Conservation (phyloP, 2,888 invertebrate species). For the Polyommatus iphigenia region DNA sequence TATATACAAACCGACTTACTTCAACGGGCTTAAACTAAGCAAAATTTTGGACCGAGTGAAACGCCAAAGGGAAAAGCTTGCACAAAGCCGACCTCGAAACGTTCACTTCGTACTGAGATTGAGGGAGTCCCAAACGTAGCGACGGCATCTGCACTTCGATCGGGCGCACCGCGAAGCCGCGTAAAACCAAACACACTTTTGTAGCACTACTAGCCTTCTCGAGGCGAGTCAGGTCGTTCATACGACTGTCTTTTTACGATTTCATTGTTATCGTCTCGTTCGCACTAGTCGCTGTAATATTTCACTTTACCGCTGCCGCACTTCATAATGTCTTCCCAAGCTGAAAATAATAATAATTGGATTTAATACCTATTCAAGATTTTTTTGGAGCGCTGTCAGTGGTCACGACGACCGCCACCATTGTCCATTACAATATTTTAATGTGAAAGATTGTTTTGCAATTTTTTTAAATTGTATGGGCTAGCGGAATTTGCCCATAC, state of each 20-base stretch:
- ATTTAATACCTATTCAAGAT: background rate
- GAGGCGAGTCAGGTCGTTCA: constrained; percentile 2
- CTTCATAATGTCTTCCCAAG: constrained; percentile 87
- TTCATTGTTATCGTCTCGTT: constrained; percentile 6
- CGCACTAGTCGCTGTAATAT: constrained; percentile 63
- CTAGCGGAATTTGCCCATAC: no score
- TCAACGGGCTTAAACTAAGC: constrained; percentile 22
- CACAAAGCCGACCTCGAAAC: constrained; percentile 22
- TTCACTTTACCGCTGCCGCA: constrained; percentile 70
- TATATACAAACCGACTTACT: constrained; percentile 47
- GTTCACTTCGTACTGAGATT: constrained; percentile 24
- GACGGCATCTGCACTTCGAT: background rate
- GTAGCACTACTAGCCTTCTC: constrained; percentile 6
- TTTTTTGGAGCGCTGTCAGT: background rate
- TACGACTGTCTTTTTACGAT: background rate
- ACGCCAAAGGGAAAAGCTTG: constrained; percentile 24
- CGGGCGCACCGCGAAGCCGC: background rate
- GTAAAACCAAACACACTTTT: background rate
- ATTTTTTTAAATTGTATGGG: no score
- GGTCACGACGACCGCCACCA: background rate
- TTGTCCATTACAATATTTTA: no score
- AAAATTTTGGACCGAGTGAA: constrained; percentile 26
- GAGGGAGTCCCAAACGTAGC: background rate
- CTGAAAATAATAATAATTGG: constrained; percentile 60
- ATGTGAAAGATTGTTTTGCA: no score